Base-by-base conservation (phyloP, 1,140 invertebrate genomes). In the Orius laevigatus region DNA sequence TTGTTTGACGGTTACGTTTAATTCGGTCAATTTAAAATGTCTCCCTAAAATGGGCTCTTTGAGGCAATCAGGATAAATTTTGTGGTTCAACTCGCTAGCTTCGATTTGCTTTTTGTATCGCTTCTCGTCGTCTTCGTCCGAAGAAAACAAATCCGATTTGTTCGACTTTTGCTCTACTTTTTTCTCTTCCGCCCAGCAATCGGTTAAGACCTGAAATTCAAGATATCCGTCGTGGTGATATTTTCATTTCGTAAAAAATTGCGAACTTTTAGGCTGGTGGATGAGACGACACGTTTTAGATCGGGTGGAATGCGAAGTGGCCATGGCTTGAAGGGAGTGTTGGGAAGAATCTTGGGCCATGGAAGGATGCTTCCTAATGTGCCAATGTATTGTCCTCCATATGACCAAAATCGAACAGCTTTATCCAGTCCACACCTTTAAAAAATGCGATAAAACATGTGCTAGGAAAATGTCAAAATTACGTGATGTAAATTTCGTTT, bases 401-500 rank as follows among this genome's bases (percentile, higher is more conserved):
- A 42, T 32, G 48, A 25, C 48, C 48, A 49, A 20, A 49, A 14
- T 14, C 48, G 14, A 10, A 42, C 48, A 4, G 38, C 25, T 14
- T 16, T n/a, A 39, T 49, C 48, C 2, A 39, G 9, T 14, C 48
- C 36, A 15, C 36, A 39, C 12, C 46, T 48, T 9, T 3, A n/a
- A 25, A 38, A 10, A 38, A 38, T 5, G n/a, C 10, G n/a, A 38
- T 16, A 10, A 10, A 38, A 38, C n/a, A 16, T 16, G 4, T n/a
- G 15, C 3, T 38, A 4, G 5, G 8, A 8, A 34, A 34, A 6
- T 34, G n/a, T 38, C 10, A 38, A 12, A 12, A n/a, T 33, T 52
- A 53, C 52, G 49, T 51, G 38, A 43, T 34, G 11, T 51, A 42
- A 3, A 54, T 46, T 20, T 48, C 43, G n/a, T 41, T 19, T 20